phyloP scores from a whole-genome alignment of 1,140 invertebrate species.

The Oncopodura yosiiana region DNA sequence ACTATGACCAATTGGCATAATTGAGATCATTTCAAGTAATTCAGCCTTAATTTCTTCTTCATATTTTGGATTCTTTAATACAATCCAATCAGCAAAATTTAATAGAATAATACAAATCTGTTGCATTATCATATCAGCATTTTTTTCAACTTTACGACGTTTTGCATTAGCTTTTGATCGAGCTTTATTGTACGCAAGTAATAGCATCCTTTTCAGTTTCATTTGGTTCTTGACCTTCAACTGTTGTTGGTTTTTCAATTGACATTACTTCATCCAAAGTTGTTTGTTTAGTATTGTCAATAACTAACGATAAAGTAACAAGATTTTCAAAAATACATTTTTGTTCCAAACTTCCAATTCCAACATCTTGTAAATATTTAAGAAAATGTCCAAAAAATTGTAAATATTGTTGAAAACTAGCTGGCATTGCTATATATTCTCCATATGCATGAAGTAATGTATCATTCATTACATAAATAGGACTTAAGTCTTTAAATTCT shows the following conservation, averaged over 20 bases:
- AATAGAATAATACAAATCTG: not conserved
- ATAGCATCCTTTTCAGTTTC: no score
- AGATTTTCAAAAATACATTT: slow-evolving; percentile 1
- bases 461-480: slow-evolving; percentile 5
- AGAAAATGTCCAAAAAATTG: slow-evolving; percentile 5
- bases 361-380: not conserved
- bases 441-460: not conserved
- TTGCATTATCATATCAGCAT: not conserved
- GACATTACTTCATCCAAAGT: no score
- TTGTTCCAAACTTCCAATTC: not conserved
- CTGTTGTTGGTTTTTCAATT: no score
- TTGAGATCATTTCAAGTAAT: not conserved
- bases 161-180: no score
- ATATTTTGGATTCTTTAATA: not conserved
- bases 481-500: not conserved
- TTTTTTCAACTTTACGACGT: no score
- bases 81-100: slow-evolving; percentile 6
- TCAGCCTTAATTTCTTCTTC: slow-evolving; percentile 5
- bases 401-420: not conserved
- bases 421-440: not conserved
- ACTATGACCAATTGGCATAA: not conserved
- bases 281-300: not conserved
- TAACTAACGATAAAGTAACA: not conserved
- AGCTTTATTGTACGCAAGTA: no score
- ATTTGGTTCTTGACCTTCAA: no score